Evolutionary conservation across 2,888 invertebrate genomes (phyloP).

Genomic region (Clepsis dumicolana): DNA sequence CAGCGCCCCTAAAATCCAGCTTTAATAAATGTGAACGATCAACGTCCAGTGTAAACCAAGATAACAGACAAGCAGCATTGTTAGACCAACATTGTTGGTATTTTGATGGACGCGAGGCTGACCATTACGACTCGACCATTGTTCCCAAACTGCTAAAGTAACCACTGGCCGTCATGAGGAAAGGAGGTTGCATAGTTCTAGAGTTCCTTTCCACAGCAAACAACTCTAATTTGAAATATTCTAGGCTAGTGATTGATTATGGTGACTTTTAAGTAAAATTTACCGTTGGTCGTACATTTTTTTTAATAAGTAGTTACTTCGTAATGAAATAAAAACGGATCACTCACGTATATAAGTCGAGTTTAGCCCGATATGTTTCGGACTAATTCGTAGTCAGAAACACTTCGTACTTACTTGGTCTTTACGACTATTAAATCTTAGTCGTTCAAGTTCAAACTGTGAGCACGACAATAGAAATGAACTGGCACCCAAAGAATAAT

Average conservation of each 20-base stretch:
- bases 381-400: too few relatives aligned
- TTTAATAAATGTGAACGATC: constrained; percentile 44
- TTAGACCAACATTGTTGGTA: constrained; percentile 62
- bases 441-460: neutral
- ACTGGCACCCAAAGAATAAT: neutral
- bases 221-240: constrained; percentile 43
- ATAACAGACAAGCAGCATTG: constrained; percentile 57
- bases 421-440: too few relatives aligned
- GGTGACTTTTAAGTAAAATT: constrained; percentile 10
- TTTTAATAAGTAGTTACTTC: too few relatives aligned
- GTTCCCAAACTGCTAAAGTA: constrained; percentile 65
- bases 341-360: too few relatives aligned
- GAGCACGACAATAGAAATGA: neutral
- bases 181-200: constrained; percentile 62
- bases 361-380: too few relatives aligned
- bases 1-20: constrained; percentile 33
- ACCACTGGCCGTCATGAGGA: constrained; percentile 59
- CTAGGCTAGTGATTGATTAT: constrained; percentile 37
- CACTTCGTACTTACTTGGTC: too few relatives aligned
- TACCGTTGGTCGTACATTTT: neutral
- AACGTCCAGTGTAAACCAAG: constrained; percentile 43
- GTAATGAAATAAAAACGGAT: constrained; percentile 5
- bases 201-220: constrained; percentile 53
- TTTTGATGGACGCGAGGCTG: constrained; percentile 79
- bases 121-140: constrained; percentile 69